Conservation (phyloP, 2,113 vertebrate species). For the Rhinoptilus africanus region DNA sequence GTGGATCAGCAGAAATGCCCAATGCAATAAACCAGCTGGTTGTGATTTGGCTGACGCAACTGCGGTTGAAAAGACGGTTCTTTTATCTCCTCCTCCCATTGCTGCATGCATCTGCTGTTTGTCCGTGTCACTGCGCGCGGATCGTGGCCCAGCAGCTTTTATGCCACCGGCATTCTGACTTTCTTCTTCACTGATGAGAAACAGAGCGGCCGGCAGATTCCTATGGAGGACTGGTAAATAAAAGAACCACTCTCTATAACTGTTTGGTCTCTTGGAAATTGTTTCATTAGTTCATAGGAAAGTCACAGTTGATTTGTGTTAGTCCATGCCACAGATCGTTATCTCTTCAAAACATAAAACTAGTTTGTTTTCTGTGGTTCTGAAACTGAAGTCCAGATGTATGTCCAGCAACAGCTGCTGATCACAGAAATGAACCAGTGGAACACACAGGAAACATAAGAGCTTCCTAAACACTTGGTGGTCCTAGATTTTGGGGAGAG, state of each 20-base stretch:
- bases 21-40: neutral
- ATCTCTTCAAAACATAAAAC: slow-evolving; percentile 36
- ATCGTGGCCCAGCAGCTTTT: neutral
- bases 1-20: slow-evolving; percentile 32
- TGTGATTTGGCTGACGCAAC: slow-evolving; percentile 37
- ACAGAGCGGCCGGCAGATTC: neutral
- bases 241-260: neutral
- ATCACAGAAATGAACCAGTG: neutral
- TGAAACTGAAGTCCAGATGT: neutral
- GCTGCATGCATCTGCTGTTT: slow-evolving; percentile 20
- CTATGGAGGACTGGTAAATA: neutral
- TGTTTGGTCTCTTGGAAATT: neutral
- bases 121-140: neutral
- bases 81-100: slow-evolving; percentile 38
- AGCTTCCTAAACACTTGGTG: neutral
- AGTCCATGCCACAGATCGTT: slow-evolving; percentile 19
- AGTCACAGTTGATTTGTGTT: neutral
- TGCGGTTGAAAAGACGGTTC: neutral
- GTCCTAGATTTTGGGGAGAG: neutral
- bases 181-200: slow-evolving; percentile 40
- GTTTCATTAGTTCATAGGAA: slow-evolving; percentile 43
- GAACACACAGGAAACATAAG: accelerated
- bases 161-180: neutral
- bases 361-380: neutral
- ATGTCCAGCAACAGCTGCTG: neutral